A percentile compares a stretch with the other conserved stretches of the same genome.
Evolutionary conservation across 1,140 invertebrate genomes (phyloP).

Genomic region (Andricus grossulariae): DNA sequence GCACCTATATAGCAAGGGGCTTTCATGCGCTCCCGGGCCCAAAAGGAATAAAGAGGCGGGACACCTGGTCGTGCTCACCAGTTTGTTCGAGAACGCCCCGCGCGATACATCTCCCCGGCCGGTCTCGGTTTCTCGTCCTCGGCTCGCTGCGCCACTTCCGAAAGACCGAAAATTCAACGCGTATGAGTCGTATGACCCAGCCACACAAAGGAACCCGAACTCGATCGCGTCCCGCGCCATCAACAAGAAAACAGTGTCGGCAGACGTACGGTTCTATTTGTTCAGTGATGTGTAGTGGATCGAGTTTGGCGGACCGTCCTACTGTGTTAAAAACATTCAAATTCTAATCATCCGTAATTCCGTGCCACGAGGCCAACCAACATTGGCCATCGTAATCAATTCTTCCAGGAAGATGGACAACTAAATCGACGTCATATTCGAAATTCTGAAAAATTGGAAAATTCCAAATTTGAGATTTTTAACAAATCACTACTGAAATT

Average conservation of each 20-base stretch:
- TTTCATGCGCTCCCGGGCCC: slow-evolving; percentile 58
- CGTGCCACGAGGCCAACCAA: slow-evolving; percentile 15
- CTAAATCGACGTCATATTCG: too few species aligned
- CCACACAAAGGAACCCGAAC: slow-evolving; percentile 6
- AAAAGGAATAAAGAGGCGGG: slow-evolving; percentile 73
- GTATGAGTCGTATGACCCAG: not conserved
- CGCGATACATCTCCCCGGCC: slow-evolving; percentile 34
- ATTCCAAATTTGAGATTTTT: too few species aligned
- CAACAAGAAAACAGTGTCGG: slow-evolving; percentile 1
- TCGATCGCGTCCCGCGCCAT: not conserved
- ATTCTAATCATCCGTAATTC: not conserved
- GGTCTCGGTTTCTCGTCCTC: slow-evolving; percentile 12
- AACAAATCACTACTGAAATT: too few species aligned
- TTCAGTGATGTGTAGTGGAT: slow-evolving; percentile 27
- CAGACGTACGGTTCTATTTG: slow-evolving; percentile 8
- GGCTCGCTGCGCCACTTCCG: slow-evolving; percentile 29
- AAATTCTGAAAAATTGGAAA: too few species aligned
- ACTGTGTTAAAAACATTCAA: not conserved
- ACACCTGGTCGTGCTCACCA: slow-evolving; percentile 68
- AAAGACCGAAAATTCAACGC: slow-evolving; percentile 26
- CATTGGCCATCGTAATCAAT: not conserved
- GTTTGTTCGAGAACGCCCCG: slow-evolving; percentile 61
- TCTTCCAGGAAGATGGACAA: not conserved
- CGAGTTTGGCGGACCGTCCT: slow-evolving; percentile 1
- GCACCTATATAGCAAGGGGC: slow-evolving; percentile 57